Conservation (phyloP, 1,140 invertebrate species). For the Antheraea pernyi region DNA sequence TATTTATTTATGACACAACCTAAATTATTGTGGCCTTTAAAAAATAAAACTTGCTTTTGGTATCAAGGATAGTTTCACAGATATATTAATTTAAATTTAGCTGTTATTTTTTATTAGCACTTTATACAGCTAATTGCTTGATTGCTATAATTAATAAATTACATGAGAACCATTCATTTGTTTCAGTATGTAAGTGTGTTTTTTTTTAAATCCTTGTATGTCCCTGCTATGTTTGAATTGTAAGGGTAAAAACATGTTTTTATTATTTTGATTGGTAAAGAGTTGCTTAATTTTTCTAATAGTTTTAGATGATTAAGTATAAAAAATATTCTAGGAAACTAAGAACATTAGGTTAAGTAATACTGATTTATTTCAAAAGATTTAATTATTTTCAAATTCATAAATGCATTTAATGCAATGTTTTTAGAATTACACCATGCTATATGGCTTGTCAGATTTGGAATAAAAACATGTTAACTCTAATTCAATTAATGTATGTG, state of each 20-base stretch:
- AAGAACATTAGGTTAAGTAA: constrained; percentile 72
- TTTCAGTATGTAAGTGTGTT: background rate
- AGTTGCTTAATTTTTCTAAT: constrained; percentile 39
- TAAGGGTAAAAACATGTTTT: constrained; percentile 30
- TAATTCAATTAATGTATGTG: constrained; percentile 47
- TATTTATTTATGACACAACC: constrained; percentile 65
- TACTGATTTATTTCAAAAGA: constrained; percentile 62
- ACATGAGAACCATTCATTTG: background rate
- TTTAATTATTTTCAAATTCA: constrained; percentile 31
- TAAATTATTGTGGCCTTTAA: constrained; percentile 74
- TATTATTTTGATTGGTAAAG: constrained; percentile 29
- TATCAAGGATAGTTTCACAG: constrained; percentile 63
- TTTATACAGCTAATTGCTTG: background rate
- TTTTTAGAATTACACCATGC: constrained; percentile 27
- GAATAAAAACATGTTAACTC: constrained; percentile 26
- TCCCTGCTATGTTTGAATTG: constrained; percentile 22
- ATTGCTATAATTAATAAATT: background rate
- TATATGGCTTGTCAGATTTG: constrained; percentile 40
- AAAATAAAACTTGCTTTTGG: constrained; percentile 70
- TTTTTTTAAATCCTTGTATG: background rate
- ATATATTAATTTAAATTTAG: constrained; percentile 67
- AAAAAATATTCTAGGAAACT: constrained; percentile 69
- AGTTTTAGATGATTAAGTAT: constrained; percentile 61
- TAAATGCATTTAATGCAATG: constrained; percentile 41
- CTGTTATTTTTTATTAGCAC: background rate